Base-by-base conservation (phyloP, 2,888 invertebrate genomes). In the Drosophila glabriapex region DNA sequence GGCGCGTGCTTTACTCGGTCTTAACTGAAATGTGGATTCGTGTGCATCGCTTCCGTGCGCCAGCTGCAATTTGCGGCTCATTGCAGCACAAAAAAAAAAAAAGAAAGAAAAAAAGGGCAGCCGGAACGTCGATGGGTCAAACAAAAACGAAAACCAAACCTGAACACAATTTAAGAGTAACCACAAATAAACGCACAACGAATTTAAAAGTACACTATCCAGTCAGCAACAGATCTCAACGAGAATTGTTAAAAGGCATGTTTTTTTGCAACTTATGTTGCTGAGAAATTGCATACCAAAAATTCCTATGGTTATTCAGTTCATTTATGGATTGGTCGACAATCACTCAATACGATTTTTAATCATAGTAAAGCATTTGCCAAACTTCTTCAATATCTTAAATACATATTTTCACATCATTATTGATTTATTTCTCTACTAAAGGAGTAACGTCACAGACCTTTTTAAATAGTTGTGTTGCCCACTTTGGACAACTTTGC, bases 11-110 rank as follows among this genome's bases (percentile, higher is more conserved):
- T 85, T 79, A 83, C 81, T 77, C 56, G 68, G 28, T 39, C 54
- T 50, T 29, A 29, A 56, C 61, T 59, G 43, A 59, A 46, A 66
- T 69, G 50, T 67, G 73, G 82, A 88, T 82, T 78, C 85, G 80
- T 81, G 83, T 72, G 78, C 59, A 67, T 49, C 67, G 85, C 80
- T 86, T 83, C 89, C 89, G 79, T 87, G 85, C 76, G 85, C 83
- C 90, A 88, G 90, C 90, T 90, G 88, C 90, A 88, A 90, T 83
- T 84, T 85, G 86, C 73, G 80, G 69, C 80, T 71, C 76, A 75
- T 68, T 78, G 83, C 83, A 66, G 39, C 46, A 53, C 28, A 59
- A 22, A 62, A 37, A 63, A 50, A 50, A 65, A 41, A 35, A 66
- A 68, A 67, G 12, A 22, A 14, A 4, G 1, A 41, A 3, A 43